Evolutionary conservation across 2,113 vertebrate genomes (phyloP), one percentile per base, ranked within the genome.

Genomic region (Sialia sialis): DNA sequence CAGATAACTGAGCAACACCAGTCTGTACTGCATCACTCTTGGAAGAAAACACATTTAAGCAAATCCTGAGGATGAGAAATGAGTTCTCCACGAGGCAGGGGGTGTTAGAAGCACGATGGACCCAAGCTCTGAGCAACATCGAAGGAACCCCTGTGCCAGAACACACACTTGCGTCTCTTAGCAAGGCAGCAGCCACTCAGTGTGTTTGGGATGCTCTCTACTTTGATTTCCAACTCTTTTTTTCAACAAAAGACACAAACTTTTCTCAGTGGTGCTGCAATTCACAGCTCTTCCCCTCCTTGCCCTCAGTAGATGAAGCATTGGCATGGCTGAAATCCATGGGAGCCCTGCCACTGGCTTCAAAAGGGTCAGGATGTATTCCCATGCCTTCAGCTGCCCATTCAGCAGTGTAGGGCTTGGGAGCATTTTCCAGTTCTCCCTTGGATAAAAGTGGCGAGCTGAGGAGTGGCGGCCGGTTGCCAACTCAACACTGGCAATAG

Each of bases 291-390:
- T 87, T 94, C 54, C 55, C 72, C 59, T 74, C 52, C 58, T 52
- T 51, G 51, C 63, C 77, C 68, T 91, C 70, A 12, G 59, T 2
- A 72, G 75, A 83, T 80, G 82, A 91, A 94, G 64, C 15, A 41
- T 4, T 94, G 88, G 79, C 90, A 83, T 6, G 26, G 75, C 58
- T 82, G 77, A 89, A 89, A 81, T n/a, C 58, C 6, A 3, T 2
- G 55, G 93, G 93, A 94, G n/a, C 70, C 39, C 51, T 95, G 91
- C 91, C 91, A 96, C 18, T 1, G 3, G 46, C 67, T 90, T 97
- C 96, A 96, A 95, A 77, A 81, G 84, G 87, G 79, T 63, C 91
- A 94, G 95, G 95, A 95, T 85, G 82, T 90, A 95, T 95, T 96
- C 96, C 95, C 96, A 95, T 91, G 95, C 91, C 75, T 95, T 95